Evolutionary conservation across 1,140 invertebrate genomes (phyloP).

Genomic region (Diorhabda elongata): DNA sequence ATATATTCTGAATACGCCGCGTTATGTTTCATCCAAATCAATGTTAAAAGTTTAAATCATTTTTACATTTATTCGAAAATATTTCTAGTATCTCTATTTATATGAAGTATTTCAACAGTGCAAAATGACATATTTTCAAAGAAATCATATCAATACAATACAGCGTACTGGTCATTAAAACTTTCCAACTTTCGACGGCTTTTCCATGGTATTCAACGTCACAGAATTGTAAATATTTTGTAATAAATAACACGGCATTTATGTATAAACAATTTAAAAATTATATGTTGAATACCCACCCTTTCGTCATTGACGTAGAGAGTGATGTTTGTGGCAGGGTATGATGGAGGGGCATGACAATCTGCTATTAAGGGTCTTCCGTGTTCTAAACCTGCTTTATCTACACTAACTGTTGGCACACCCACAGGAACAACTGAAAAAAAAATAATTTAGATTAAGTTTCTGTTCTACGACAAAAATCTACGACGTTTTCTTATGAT

Average conservation of each 20-base stretch:
- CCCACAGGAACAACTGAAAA: slow-evolving; percentile 52
- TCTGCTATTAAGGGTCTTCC: slow-evolving; percentile 47
- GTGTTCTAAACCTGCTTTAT: slow-evolving; percentile 48
- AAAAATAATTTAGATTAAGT: neutral
- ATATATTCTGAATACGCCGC: too few relatives aligned
- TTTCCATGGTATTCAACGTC: too few relatives aligned
- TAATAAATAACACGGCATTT: neutral
- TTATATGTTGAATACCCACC: slow-evolving; percentile 48
- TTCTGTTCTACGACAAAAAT: neutral
- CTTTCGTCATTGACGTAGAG: slow-evolving; percentile 66
- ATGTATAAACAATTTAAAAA: neutral
- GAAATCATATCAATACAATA: too few relatives aligned
- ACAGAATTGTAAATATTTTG: neutral
- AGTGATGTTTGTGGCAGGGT: slow-evolving; percentile 64
- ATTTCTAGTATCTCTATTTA: too few relatives aligned
- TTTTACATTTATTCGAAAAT: too few relatives aligned
- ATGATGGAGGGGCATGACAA: slow-evolving; percentile 53
- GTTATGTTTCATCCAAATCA: too few relatives aligned
- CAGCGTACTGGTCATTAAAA: too few relatives aligned
- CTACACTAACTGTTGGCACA: slow-evolving; percentile 52
- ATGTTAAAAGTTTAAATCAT: too few relatives aligned
- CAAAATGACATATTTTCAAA: too few relatives aligned
- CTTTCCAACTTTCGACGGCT: too few relatives aligned
- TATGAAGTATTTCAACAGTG: too few relatives aligned
- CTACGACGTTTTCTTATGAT: neutral